phyloP scores from a whole-genome alignment of 53 echinoderm and acorn worm species.

The Holothuria leucospilota region DNA sequence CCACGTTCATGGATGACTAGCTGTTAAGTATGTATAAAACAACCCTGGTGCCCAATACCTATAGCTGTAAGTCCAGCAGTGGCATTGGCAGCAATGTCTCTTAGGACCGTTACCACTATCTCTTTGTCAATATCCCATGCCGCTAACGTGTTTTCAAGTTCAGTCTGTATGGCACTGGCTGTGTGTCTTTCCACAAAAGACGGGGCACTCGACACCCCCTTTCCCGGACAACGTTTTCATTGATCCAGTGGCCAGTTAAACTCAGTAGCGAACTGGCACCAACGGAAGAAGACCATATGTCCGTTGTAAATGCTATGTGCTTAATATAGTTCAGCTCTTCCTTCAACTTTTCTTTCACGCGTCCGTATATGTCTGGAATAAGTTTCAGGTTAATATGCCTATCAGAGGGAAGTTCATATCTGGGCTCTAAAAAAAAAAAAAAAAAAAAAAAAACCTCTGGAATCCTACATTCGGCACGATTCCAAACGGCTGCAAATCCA shows the following conservation, averaged over 20 bases:
- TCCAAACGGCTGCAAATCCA: conserved; percentile 46
- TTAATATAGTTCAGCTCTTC: not conserved
- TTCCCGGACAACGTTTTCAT: conserved; percentile 5
- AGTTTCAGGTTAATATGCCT: conserved; percentile 33
- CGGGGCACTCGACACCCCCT: not conserved
- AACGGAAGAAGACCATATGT: conserved; percentile 36
- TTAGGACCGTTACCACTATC: conserved; percentile 24
- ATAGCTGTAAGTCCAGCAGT: not conserved
- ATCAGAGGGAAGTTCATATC: conserved; percentile 26
- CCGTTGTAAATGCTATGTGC: conserved; percentile 36
- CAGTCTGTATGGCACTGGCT: conserved; percentile 18
- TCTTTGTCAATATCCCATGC: too few species aligned
- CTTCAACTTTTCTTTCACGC: too few species aligned
- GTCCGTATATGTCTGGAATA: too few species aligned
- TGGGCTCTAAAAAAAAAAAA: too few species aligned
- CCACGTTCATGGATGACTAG: conserved; percentile 6
- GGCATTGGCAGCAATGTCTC: conserved; percentile 39
- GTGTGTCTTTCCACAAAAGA: conserved; percentile 39
- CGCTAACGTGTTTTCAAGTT: too few species aligned
- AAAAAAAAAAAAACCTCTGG: too few species aligned
- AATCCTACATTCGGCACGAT: conserved; percentile 39
- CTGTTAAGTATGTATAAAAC: conserved; percentile 32
- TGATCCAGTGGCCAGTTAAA: conserved; percentile 48
- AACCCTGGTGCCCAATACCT: conserved; percentile 47
- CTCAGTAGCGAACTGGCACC: conserved; percentile 35